Base-by-base conservation (phyloP, 2,888 invertebrate species). In the Meliscaeva auricollis region DNA sequence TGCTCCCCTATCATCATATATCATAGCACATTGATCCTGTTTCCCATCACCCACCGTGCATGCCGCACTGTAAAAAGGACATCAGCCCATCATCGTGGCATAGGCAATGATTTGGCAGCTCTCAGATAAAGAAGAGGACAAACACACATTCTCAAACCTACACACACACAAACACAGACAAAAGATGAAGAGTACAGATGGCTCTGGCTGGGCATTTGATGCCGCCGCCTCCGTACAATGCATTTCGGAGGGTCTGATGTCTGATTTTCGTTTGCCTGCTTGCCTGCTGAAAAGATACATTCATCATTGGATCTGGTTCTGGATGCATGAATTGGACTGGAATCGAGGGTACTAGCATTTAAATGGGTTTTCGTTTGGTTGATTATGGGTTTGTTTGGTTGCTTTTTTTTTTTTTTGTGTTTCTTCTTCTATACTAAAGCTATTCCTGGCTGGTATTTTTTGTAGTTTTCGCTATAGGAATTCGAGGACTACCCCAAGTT, bases 51-150 rank as follows among this genome's bases (percentile, higher is more conserved):
- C n/a, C 44, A 35, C 26, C 8, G 35, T 58, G 54, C 62, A 54
- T 46, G 30, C 58, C 48, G 38, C 13, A 20, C 32, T 20, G 26
- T 52, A 54, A 56, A 73, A 60, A 74, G 72, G 72, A 74, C 78
- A 77, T 50, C 82, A 50, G 50, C 44, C 77, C 64, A 54, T 72
- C 79, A 76, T 72, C 46, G 58, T 46, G 74, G 58, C 54, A 73
- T 69, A 64, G 73, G 72, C 81, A 69, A 81, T 77, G 85, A 85
- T 85, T 85, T 85, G 81, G 85, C 76, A 81, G 69, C 50, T 50
- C 50, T 50, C 22, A 75, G 72, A 58, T 68, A 75, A 75, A 70
- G 46, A 35, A 20, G 48, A 46, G 26, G 26, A 30, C 13, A 60
- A 20, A 56, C 9, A 8, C 35, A n/a, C 35, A 35, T 35, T 35